Evolutionary conservation across 2,888 invertebrate genomes (phyloP).

Genomic region (Aphodius granarius): DNA sequence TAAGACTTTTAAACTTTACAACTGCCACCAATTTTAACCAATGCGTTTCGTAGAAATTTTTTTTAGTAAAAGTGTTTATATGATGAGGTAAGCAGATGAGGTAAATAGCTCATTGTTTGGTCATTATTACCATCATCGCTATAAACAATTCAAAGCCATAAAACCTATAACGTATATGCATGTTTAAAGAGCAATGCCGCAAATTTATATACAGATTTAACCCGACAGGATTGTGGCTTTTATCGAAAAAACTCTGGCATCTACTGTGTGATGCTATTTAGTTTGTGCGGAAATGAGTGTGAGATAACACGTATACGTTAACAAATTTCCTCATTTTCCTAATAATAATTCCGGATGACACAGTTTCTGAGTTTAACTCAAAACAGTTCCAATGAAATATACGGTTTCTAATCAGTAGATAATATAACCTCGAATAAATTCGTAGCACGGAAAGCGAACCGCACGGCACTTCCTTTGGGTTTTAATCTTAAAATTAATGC

Average conservation of each 20-base stretch:
- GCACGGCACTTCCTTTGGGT: not conserved
- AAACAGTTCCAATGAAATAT: not conserved
- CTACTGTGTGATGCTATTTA: not conserved
- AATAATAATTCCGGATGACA: not conserved
- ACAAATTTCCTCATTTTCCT: not conserved
- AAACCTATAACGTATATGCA: not conserved
- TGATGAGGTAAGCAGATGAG: not conserved
- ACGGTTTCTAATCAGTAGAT: not conserved
- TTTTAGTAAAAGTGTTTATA: too few relatives aligned
- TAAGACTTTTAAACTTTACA: too few relatives aligned
- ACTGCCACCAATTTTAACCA: too few relatives aligned
- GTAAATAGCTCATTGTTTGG: not conserved
- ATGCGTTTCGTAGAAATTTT: too few relatives aligned
- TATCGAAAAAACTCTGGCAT: not conserved
- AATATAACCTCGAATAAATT: not conserved
- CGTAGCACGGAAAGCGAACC: not conserved
- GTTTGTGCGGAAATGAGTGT: not conserved
- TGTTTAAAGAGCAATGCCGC: not conserved
- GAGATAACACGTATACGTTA: not conserved
- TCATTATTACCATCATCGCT: not conserved
- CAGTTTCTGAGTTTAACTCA: not conserved
- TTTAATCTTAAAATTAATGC: not conserved
- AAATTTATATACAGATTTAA: not conserved
- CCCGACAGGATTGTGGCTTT: not conserved
- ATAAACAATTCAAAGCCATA: not conserved